These are phyloP conservation scores for Cosmopolites sordidus DNA, from an alignment of 2,888 invertebrate species.

Conservation along the genomic window DNA sequence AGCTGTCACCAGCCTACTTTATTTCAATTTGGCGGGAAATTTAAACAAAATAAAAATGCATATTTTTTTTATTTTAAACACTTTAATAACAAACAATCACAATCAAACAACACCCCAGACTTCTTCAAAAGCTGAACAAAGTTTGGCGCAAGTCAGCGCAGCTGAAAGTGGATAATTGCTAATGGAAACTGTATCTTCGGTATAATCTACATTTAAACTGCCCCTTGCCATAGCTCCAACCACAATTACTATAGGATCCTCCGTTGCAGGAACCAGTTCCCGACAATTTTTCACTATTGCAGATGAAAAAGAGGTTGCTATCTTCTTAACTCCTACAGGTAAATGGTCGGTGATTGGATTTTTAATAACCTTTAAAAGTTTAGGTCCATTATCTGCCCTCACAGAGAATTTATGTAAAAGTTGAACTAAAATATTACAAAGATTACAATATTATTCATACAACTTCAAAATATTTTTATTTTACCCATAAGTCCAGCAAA, in stretches of 20 bases:
- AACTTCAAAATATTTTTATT: not conserved
- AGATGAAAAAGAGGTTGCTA: conserved; percentile 85
- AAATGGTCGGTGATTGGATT: conserved; percentile 93
- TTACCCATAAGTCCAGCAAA: conserved; percentile 95
- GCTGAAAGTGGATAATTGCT: conserved; percentile 96
- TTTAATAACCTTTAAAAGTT: conserved; percentile 91
- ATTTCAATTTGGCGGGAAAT: conserved; percentile 12
- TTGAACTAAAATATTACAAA: conserved; percentile 66
- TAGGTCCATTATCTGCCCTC: conserved; percentile 83
- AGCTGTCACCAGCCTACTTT: conserved; percentile 10
- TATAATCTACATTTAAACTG: conserved; percentile 81
- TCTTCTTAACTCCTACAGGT: conserved; percentile 88
- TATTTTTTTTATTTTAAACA: not conserved
- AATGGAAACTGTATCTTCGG: conserved; percentile 86
- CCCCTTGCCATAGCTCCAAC: conserved; percentile 98
- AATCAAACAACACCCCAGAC: conserved; percentile 58
- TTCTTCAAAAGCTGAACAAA: conserved; percentile 93
- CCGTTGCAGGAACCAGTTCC: conserved; percentile 72
- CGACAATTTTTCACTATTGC: conserved; percentile 64
- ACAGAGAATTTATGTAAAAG: conserved; percentile 91
- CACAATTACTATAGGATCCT: conserved; percentile 83
- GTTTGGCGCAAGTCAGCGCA: conserved; percentile 91
- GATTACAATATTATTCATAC: conserved; percentile 13
- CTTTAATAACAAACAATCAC: not conserved
- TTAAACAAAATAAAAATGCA: conserved; percentile 9